These are phyloP conservation scores for Eretmocerus hayati DNA, from an alignment of 2,888 invertebrate genomes.

Conservation along the genomic window DNA sequence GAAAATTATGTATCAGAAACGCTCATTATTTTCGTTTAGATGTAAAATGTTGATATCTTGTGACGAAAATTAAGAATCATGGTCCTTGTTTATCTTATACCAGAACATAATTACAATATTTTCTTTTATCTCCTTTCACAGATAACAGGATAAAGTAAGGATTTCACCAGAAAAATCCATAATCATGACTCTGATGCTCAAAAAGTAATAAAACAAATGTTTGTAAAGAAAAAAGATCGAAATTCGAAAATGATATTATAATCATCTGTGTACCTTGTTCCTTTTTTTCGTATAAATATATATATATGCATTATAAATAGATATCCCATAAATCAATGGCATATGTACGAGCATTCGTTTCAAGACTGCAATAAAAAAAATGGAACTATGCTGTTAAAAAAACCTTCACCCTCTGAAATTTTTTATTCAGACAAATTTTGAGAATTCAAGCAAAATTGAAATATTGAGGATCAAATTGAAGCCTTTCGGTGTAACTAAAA, in stretches of 20 bases:
- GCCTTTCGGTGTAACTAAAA: conserved; percentile 11
- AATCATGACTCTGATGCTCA: too few relatives aligned
- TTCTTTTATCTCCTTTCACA: conserved; percentile 5
- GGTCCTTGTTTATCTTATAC: too few relatives aligned
- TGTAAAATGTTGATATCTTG: background rate
- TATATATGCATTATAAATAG: conserved; percentile 20
- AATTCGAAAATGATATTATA: conserved; percentile 25
- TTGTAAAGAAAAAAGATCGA: conserved; percentile 22
- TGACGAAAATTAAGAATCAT: too few relatives aligned
- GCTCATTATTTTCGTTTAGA: background rate
- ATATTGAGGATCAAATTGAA: background rate
- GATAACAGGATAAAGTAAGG: conserved; percentile 12
- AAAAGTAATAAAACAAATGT: conserved; percentile 17
- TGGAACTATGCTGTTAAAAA: conserved; percentile 12
- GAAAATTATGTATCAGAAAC: background rate
- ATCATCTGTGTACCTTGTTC: conserved; percentile 30
- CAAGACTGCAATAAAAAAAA: conserved; percentile 8
- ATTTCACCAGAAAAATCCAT: too few relatives aligned
- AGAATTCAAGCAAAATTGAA: conserved; percentile 16
- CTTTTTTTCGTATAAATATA: conserved; percentile 30
- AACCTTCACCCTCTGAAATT: conserved; percentile 2
- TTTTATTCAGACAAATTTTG: background rate
- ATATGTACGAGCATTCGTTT: conserved; percentile 11
- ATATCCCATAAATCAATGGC: conserved; percentile 20
- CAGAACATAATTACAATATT: too few relatives aligned